Evolutionary conservation across 2,888 invertebrate genomes (phyloP), one percentile per base, ranked within the genome.

Genomic region (Aspidiotus destructor): DNA sequence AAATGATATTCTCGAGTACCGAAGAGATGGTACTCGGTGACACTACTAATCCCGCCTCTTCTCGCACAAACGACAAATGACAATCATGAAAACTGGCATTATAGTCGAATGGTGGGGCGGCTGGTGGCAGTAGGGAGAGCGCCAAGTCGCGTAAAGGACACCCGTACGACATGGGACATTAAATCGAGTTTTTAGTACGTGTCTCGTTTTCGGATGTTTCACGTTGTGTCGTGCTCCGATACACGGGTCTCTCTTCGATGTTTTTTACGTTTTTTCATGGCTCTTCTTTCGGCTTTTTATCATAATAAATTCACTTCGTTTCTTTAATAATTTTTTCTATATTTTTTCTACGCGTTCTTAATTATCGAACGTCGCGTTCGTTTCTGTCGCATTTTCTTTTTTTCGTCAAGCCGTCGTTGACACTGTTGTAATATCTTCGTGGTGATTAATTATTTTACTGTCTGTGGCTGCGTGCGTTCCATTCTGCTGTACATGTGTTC

Each of bases 81-180:
- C 67, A 67, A 67, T 60, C 67, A 15, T 60, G 67, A 48, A 60
- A 60, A 40, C 15, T 13, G 48, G 8, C 13, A 16, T 28, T 16
- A 40, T 8, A 40, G 60, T 13, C 11, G 58, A 48, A 42, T 42
- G 57, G 58, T 44, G 55, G 17, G 67, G 42, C 60, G 67, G 58
- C 40, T 48, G 48, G 58, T 11, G 60, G 13, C 60, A 40, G 58
- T 58, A 16, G 58, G 52, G 58, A 52, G 67, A 67, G 48, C 41
- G 63, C 44, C 52, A 67, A 57, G 67, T 67, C 67, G 67, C 58
- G 57, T 55, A 65, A 57, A 67, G 67, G 67, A 67, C 67, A 67
- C 53, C 55, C 57, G 58, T 52, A 58, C 67, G 67, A 67, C 67
- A 67, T 58, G 52, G 58, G 67, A 58, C 67, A 58, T 42, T 67